Percentiles rank a stretch among this genome's conserved stretches.
phyloP scores from a whole-genome alignment of 2,113 vertebrate genomes.

The Laticauda laticaudata region DNA sequence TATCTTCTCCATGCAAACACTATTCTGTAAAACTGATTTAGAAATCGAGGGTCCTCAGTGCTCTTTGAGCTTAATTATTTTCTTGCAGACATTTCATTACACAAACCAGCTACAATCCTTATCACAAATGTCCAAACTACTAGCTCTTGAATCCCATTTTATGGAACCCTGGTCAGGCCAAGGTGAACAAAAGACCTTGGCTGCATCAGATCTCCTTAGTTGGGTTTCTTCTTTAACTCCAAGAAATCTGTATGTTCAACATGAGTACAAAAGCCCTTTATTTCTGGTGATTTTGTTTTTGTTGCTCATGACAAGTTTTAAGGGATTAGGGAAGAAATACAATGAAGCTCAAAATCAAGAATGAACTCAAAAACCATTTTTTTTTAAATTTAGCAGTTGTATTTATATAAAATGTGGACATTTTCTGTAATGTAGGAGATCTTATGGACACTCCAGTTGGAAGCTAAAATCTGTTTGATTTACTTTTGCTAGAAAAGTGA shows the following conservation, averaged over 20 bases:
- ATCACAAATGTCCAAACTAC: neutral
- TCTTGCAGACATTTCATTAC: neutral
- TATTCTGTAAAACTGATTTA: neutral
- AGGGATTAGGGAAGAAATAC: neutral
- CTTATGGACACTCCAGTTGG: neutral
- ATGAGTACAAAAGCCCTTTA: neutral
- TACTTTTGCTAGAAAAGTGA: neutral
- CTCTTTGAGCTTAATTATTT: neutral
- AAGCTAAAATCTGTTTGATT: neutral
- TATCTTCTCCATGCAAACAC: neutral
- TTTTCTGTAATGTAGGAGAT: neutral
- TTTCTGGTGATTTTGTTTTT: neutral
- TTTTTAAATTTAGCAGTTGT: neutral
- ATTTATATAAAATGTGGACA: neutral
- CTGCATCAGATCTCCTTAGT: neutral
- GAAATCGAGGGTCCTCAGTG: neutral
- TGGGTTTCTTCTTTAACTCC: neutral
- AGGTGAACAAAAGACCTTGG: neutral
- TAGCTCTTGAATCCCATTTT: neutral
- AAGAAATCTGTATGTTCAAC: neutral
- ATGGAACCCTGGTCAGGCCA: neutral
- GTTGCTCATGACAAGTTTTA: neutral
- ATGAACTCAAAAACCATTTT: neutral
- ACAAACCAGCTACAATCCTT: neutral
- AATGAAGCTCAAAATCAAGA: neutral